These are phyloP conservation scores for Melanargia galathea DNA, from an alignment of 2,888 invertebrate species.

Conservation along the genomic window DNA sequence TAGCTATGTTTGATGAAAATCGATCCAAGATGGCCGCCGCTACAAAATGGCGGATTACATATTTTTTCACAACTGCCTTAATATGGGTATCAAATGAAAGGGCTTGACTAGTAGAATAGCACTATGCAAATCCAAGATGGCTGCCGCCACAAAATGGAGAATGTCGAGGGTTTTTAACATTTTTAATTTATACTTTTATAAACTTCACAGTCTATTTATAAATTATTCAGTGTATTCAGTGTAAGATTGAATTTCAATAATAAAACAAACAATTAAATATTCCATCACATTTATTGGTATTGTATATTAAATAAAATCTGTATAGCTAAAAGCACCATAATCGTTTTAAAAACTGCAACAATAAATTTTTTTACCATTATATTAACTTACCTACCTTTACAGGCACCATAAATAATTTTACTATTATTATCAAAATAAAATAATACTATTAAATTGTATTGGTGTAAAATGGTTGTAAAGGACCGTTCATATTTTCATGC, in stretches of 20 bases:
- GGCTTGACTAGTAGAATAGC: too few relatives aligned
- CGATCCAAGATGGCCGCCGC: too few relatives aligned
- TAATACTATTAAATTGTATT: slow-evolving; percentile 34
- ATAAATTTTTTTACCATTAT: slow-evolving; percentile 48
- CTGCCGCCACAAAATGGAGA: too few relatives aligned
- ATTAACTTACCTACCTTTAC: slow-evolving; percentile 50
- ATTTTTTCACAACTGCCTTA: too few relatives aligned
- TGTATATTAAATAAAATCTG: slow-evolving; percentile 57
- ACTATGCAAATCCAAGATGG: too few relatives aligned
- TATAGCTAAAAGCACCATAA: slow-evolving; percentile 73
- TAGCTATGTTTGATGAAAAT: too few relatives aligned
- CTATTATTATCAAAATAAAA: slow-evolving; percentile 11
- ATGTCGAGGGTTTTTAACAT: too few relatives aligned
- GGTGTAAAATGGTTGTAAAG: slow-evolving; percentile 10
- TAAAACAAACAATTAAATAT: slow-evolving; percentile 29
- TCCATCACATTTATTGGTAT: slow-evolving; percentile 44
- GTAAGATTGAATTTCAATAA: background rate
- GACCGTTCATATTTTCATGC: slow-evolving; percentile 26
- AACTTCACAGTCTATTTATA: too few relatives aligned
- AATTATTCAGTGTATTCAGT: too few relatives aligned
- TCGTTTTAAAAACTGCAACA: slow-evolving; percentile 56
- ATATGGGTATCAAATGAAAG: too few relatives aligned
- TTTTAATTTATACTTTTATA: too few relatives aligned
- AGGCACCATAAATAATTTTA: slow-evolving; percentile 13
- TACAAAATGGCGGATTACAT: too few relatives aligned